Percentiles rank a stretch among this genome's conserved stretches.
These are phyloP conservation scores for Apeltes quadracus DNA, from an alignment of 2,113 vertebrate genomes.

Conservation along the genomic window DNA sequence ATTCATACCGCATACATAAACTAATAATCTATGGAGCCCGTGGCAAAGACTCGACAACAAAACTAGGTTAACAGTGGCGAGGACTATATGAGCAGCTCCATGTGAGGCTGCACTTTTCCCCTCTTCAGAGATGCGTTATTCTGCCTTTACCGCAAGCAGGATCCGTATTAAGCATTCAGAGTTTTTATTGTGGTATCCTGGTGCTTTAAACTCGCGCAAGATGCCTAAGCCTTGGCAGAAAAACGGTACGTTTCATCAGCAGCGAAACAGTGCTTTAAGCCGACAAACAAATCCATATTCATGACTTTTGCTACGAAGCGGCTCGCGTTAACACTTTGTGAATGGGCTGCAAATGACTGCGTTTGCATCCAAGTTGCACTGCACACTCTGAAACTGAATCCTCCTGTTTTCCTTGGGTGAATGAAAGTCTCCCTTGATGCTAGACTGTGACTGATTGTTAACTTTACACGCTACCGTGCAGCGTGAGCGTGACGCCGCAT, in stretches of 20 bases:
- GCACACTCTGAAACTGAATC: slow-evolving; percentile 39
- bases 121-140: slow-evolving; percentile 39
- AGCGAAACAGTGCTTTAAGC: slow-evolving; percentile 29
- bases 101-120: slow-evolving; percentile 24
- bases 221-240: slow-evolving; percentile 35
- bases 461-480: slow-evolving; percentile 23
- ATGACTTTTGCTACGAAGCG: slow-evolving; percentile 31
- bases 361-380: slow-evolving; percentile 43
- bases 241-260: slow-evolving; percentile 33
- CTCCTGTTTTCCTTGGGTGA: slow-evolving; percentile 35
- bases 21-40: slow-evolving; percentile 69
- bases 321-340: slow-evolving; percentile 37
- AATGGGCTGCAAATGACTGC: slow-evolving; percentile 54
- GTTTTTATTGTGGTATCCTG: slow-evolving; percentile 55
- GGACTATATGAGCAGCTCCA: slow-evolving; percentile 37
- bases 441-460: slow-evolving; percentile 20
- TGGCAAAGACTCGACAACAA: slow-evolving; percentile 67
- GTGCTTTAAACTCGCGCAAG: slow-evolving; percentile 38
- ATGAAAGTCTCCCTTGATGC: slow-evolving; percentile 54
- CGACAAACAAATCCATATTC: slow-evolving; percentile 63
- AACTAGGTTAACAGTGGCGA: slow-evolving; percentile 68
- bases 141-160: slow-evolving; percentile 48
- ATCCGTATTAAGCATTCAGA: slow-evolving; percentile 54
- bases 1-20: slow-evolving; percentile 63
- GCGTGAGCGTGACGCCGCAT: slow-evolving; percentile 31